Percentiles rank a stretch among this genome's conserved stretches.
These are phyloP conservation scores for Drosophila cognata DNA, from an alignment of 2,888 invertebrate genomes.

Conservation along the genomic window DNA sequence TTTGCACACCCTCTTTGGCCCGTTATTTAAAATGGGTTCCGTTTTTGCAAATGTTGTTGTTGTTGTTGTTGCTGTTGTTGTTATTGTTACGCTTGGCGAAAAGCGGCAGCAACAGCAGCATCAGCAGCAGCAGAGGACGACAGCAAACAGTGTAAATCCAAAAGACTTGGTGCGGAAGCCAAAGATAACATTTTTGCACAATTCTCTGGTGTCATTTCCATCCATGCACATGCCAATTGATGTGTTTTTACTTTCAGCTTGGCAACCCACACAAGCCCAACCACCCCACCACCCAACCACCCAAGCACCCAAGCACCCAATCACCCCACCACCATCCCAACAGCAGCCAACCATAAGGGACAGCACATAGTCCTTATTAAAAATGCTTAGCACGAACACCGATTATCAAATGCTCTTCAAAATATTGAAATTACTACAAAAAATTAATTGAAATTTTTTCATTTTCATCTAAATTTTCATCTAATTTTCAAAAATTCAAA, in stretches of 20 bases:
- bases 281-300: slow-evolving; percentile 3
- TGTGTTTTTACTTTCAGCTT: slow-evolving; percentile 81
- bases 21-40: slow-evolving; percentile 78
- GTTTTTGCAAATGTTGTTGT: slow-evolving; percentile 49
- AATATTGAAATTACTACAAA: background rate
- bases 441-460: too few relatives aligned
- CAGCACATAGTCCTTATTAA: slow-evolving; percentile 25
- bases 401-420: slow-evolving; percentile 3
- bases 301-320: background rate
- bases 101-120: slow-evolving; percentile 2
- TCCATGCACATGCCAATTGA: slow-evolving; percentile 83
- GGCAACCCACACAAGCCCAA: slow-evolving; percentile 33
- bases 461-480: too few relatives aligned
- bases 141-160: slow-evolving; percentile 73
- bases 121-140: slow-evolving; percentile 18
- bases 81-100: slow-evolving; percentile 61
- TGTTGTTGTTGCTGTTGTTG: slow-evolving; percentile 42
- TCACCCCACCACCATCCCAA: slow-evolving; percentile 3
- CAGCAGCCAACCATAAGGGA: slow-evolving; percentile 20
- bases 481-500: background rate
- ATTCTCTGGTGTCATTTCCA: slow-evolving; percentile 83
- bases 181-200: slow-evolving; percentile 84
- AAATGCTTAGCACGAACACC: background rate
- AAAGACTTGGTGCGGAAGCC: slow-evolving; percentile 82
- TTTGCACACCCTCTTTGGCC: slow-evolving; percentile 68